Evolutionary conservation across 2,113 vertebrate genomes (phyloP).

Genomic region (Aptenodytes forsteri): DNA sequence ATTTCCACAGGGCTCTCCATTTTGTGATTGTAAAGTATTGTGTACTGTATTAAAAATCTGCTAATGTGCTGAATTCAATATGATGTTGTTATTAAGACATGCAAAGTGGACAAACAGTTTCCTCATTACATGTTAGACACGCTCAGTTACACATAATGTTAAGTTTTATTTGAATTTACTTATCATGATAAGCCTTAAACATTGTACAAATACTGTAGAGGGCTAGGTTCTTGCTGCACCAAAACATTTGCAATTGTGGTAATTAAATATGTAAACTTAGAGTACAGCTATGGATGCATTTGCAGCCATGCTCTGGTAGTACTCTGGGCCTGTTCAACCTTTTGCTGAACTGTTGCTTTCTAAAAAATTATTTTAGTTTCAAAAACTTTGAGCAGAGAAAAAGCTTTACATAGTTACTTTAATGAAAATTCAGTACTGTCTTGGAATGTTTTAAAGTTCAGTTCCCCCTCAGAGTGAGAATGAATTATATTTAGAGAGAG

Average conservation of each 20-base stretch:
- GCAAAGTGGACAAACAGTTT: background rate
- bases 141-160: background rate
- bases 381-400: background rate
- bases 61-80: background rate
- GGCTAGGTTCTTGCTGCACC: background rate
- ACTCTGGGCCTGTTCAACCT: background rate
- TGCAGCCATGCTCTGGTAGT: background rate
- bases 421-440: background rate
- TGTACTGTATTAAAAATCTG: background rate
- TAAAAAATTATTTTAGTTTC: background rate
- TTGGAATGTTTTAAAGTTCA: background rate
- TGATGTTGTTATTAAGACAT: fast-evolving
- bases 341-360: background rate
- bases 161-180: background rate
- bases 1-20: background rate
- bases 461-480: background rate
- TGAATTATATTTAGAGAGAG: background rate
- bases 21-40: background rate
- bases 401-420: background rate
- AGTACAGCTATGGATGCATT: background rate
- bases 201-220: background rate
- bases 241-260: background rate
- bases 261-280: background rate
- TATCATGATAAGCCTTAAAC: background rate
- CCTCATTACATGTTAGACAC: background rate